Conservation (phyloP, 2,888 invertebrate species). For the Tiliacea aurago region DNA sequence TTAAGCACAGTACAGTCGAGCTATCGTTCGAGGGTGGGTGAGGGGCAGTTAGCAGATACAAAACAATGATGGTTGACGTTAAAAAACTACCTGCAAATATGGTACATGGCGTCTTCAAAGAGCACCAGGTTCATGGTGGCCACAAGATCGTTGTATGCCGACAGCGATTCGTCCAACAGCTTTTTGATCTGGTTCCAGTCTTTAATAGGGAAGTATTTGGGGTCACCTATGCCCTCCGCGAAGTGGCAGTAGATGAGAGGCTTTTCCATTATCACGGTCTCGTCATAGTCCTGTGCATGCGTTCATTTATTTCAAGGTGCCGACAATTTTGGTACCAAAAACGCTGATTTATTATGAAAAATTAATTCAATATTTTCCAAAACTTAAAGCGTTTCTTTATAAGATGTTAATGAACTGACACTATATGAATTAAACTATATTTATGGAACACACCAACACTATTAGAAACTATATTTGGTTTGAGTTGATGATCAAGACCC, state of each 20-base stretch:
- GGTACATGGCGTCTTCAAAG: constrained; percentile 98
- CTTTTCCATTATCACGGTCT: constrained; percentile 92
- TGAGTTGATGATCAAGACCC: not conserved
- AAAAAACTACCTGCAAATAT: constrained; percentile 93
- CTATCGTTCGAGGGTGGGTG: not conserved
- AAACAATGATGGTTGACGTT: not conserved
- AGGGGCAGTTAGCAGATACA: not conserved
- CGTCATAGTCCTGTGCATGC: constrained; percentile 92
- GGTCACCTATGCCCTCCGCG: constrained; percentile 97
- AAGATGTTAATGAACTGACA: not conserved
- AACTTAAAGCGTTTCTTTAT: not conserved
- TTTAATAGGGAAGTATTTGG: constrained; percentile 95
- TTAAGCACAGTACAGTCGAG: not conserved
- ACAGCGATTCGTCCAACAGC: constrained; percentile 94
- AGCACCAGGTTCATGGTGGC: constrained; percentile 98
- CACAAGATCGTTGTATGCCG: constrained; percentile 96
- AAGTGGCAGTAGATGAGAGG: constrained; percentile 98
- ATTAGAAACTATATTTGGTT: too few relatives aligned
- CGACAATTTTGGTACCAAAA: not conserved
- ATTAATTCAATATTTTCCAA: not conserved
- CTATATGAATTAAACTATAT: not conserved
- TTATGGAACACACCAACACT: too few relatives aligned
- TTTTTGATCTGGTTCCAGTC: constrained; percentile 93
- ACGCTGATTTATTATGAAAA: not conserved
- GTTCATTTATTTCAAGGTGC: not conserved